Evolutionary conservation across 2,113 vertebrate genomes (phyloP), one percentile per base, ranked within the genome.

Genomic region (Sinocyclocheilus anshuiensis): DNA sequence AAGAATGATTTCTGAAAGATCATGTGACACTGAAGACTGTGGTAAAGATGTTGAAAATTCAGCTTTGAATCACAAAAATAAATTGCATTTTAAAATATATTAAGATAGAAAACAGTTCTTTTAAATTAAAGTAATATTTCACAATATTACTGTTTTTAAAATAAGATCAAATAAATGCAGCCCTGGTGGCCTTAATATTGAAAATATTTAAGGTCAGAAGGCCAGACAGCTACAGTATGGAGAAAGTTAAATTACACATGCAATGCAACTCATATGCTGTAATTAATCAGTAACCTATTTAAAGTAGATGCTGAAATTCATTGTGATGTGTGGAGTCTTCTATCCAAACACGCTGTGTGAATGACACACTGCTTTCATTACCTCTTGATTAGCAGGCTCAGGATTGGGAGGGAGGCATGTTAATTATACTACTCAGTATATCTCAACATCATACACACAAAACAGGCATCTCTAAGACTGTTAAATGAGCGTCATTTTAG

Each of bases 341-440:
- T n/a, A 13, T 59, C 6, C 50, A 61, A 72, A 82, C 57, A 63
- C 33, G 3, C 45, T 10, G 48, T 78, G 33, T 77, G 79, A 72
- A 77, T 78, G 22, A 86, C 80, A 59, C 78, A n/a, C 15, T 42
- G 74, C 57, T 39, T 78, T 84, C 55, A 79, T 88, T 88, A 80
- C 42, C 80, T 79, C 84, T 79, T 86, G 84, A 86, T 86, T 88
- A 79, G 87, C n/a, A 65, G 9, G 45, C n/a, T 48, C n/a, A 82
- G 18, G n/a, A n/a, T 53, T 20, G 74, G 53, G 76, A 45, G 59
- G 69, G 42, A 50, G 33, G 15, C 55, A 81, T 65, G 48, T 10
- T 65, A 75, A 77, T 72, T 59, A 67, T 26, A 45, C 36, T 22
- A 29, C 12, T 20, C 13, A 45, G 42, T 45, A 24, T 57, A 81